A percentile compares a stretch with the other conserved stretches of the same genome.
phyloP scores from a whole-genome alignment of 1,140 invertebrate genomes.

The Heliconius congener region DNA sequence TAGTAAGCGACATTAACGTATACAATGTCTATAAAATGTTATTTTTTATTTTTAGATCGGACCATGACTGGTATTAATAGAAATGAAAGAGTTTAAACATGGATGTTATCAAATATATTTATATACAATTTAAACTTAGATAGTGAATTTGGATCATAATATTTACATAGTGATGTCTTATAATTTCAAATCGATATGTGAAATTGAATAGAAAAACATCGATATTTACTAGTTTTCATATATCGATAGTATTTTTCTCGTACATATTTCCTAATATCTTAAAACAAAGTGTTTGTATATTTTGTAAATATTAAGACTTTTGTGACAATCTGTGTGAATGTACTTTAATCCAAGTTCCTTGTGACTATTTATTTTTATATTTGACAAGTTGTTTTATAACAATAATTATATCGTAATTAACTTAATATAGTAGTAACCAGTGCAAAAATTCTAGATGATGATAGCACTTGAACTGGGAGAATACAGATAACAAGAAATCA shows the following conservation, averaged over 20 bases:
- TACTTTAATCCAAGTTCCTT: slow-evolving; percentile 26
- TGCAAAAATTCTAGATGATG: background rate
- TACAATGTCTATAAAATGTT: background rate
- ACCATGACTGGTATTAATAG: background rate
- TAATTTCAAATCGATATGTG: slow-evolving; percentile 12
- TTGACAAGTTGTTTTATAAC: slow-evolving; percentile 2
- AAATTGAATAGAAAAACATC: background rate
- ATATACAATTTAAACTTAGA: slow-evolving; percentile 19
- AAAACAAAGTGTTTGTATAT: slow-evolving; percentile 45
- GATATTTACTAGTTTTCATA: slow-evolving; percentile 13
- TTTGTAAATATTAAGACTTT: slow-evolving; percentile 53
- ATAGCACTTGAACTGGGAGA: background rate
- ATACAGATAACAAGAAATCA: no score
- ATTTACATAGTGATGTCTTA: slow-evolving; percentile 15
- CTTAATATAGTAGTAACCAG: background rate
- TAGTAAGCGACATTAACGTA: no score
- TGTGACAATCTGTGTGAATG: slow-evolving; percentile 6
- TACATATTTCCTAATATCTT: slow-evolving; percentile 18
- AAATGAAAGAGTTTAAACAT: background rate
- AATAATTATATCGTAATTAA: background rate
- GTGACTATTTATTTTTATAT: slow-evolving; percentile 21
- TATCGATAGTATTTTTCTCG: slow-evolving; percentile 5
- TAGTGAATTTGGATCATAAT: slow-evolving; percentile 29
- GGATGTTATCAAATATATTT: slow-evolving; percentile 5
- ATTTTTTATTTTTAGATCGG: background rate